phyloP scores from a whole-genome alignment of 2,888 invertebrate species.

The Linyphia triangularis region DNA sequence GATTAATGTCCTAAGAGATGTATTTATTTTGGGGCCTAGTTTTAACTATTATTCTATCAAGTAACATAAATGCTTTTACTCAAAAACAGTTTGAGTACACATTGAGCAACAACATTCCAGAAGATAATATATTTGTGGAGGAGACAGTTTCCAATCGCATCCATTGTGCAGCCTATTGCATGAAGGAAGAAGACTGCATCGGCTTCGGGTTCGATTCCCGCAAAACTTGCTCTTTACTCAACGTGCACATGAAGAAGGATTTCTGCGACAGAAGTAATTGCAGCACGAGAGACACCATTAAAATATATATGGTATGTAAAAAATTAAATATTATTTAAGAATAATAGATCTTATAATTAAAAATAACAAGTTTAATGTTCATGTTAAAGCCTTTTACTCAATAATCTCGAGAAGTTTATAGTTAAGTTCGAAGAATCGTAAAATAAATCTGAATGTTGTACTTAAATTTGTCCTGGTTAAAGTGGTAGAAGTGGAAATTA shows the following conservation, averaged over 20 bases:
- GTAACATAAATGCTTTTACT: neutral
- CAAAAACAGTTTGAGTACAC: neutral
- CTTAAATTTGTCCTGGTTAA: too few relatives aligned
- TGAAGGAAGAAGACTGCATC: neutral
- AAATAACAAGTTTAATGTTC: too few relatives aligned
- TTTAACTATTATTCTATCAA: neutral
- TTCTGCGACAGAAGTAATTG: neutral
- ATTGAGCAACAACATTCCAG: neutral
- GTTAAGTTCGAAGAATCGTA: too few relatives aligned
- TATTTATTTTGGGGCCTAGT: neutral
- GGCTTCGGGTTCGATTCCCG: slow-evolving; percentile 17
- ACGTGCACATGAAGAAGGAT: neutral
- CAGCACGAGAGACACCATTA: neutral
- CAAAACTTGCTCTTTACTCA: neutral
- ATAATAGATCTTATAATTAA: too few relatives aligned
- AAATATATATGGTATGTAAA: slow-evolving; percentile 30
- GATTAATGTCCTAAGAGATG: neutral
- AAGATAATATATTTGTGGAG: neutral
- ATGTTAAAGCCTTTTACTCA: too few relatives aligned
- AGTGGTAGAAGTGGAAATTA: too few relatives aligned
- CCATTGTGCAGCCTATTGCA: slow-evolving; percentile 27
- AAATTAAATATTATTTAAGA: neutral
- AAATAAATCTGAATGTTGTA: too few relatives aligned
- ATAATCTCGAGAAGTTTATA: too few relatives aligned
- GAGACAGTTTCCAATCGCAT: neutral